phyloP scores from a whole-genome alignment of 2,113 vertebrate species.

The Saimiri boliviensis region DNA sequence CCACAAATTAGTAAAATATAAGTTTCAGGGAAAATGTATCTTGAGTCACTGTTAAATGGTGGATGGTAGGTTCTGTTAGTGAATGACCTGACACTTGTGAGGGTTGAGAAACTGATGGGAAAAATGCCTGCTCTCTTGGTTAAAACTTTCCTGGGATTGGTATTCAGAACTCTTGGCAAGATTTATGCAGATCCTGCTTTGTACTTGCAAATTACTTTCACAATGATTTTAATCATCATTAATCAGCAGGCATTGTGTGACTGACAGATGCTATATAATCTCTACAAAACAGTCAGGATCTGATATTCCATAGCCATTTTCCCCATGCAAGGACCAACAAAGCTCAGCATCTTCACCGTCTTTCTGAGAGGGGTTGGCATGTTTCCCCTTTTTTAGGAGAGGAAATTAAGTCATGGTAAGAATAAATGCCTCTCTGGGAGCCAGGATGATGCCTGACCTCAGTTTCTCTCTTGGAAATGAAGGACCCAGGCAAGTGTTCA shows the following conservation, averaged over 20 bases:
- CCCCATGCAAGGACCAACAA: not conserved
- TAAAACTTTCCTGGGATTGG: not conserved
- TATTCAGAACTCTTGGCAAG: not conserved
- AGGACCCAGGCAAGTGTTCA: not conserved
- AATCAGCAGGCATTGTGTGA: slow-evolving; percentile 14
- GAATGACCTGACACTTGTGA: not conserved
- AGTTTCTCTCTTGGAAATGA: not conserved
- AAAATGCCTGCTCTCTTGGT: not conserved
- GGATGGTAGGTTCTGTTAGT: not conserved
- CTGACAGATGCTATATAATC: not conserved
- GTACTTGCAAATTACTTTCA: not conserved
- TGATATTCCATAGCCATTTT: not conserved
- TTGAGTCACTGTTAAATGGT: not conserved
- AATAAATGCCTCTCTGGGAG: not conserved
- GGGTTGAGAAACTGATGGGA: not conserved
- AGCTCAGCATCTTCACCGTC: not conserved
- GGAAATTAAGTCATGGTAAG: not conserved
- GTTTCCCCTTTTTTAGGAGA: not conserved
- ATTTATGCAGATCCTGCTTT: not conserved
- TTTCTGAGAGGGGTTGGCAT: not conserved
- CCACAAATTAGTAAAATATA: not conserved
- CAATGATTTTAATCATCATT: not conserved
- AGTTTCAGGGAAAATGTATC: not conserved
- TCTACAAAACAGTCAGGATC: not conserved
- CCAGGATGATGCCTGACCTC: not conserved